Evolutionary conservation across 2,888 invertebrate genomes (phyloP).

Genomic region (Chelonus formosanus): DNA sequence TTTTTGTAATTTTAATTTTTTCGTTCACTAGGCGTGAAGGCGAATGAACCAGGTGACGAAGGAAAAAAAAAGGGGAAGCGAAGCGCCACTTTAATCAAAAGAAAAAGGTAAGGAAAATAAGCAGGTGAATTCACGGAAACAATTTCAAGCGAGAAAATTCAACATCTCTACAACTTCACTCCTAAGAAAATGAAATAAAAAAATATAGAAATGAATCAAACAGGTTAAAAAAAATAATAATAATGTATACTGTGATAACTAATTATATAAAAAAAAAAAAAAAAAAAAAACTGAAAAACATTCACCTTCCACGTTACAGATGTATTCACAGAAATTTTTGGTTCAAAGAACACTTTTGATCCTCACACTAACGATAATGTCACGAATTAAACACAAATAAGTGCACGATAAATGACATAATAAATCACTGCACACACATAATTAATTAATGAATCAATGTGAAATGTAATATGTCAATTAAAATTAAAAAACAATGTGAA

Average conservation of each 20-base stretch:
- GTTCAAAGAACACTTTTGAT: constrained; percentile 40
- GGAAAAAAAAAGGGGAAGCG: constrained; percentile 19
- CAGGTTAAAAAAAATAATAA: constrained; percentile 29
- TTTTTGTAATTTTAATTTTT: constrained; percentile 1
- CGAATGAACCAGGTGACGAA: constrained; percentile 18
- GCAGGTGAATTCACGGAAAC: constrained; percentile 42
- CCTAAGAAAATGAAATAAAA: constrained; percentile 1
- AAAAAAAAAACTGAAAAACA: neutral
- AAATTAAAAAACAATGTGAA: neutral
- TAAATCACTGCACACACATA: too few relatives aligned
- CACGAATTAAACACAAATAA: neutral
- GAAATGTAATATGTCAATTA: neutral
- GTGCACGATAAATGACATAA: too few relatives aligned
- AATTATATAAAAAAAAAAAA: neutral
- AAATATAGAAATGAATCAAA: constrained; percentile 34
- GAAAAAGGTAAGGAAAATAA: constrained; percentile 3
- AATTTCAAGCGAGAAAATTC: constrained; percentile 17
- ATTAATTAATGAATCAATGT: neutral
- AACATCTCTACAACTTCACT: too few relatives aligned
- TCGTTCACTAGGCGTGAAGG: constrained; percentile 23
- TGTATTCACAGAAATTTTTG: constrained; percentile 41
- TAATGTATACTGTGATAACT: constrained; percentile 20
- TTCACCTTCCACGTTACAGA: constrained; percentile 34
- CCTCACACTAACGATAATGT: neutral
- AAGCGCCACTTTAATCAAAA: constrained; percentile 9